phyloP scores from a whole-genome alignment of 2,113 vertebrate genomes.

The Mormyrus iriodes region DNA sequence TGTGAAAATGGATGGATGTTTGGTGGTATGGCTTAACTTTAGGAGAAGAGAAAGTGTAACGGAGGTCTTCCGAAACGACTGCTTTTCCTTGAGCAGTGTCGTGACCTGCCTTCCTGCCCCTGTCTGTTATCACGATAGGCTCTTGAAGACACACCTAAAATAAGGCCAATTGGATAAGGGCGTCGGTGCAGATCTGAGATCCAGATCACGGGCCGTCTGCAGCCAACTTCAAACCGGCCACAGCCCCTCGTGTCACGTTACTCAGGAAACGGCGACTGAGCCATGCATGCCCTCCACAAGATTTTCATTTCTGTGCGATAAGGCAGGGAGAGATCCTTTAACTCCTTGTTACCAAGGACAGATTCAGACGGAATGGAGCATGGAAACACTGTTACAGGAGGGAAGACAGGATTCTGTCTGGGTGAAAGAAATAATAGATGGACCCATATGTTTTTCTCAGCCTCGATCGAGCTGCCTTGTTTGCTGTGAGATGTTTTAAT shows the following conservation, averaged over 20 bases:
- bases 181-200: not conserved
- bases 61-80: not conserved
- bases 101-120: not conserved
- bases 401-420: not conserved
- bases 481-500: not conserved
- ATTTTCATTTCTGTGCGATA: not conserved
- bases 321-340: not conserved
- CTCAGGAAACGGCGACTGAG: conserved; percentile 16
- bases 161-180: conserved; percentile 7
- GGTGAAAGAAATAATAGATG: not conserved
- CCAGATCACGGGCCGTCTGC: not conserved
- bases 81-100: not conserved
- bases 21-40: not conserved
- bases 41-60: not conserved
- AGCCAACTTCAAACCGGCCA: conserved; percentile 23
- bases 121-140: not conserved
- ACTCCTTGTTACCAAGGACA: not conserved
- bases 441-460: not conserved
- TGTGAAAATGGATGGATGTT: not conserved
- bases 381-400: not conserved
- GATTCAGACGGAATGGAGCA: not conserved
- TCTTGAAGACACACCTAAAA: not conserved
- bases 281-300: not conserved
- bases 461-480: not conserved
- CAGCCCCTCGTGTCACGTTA: conserved; percentile 29